Base-by-base conservation (phyloP, 1,140 invertebrate genomes). In the Drosophila azteca region DNA sequence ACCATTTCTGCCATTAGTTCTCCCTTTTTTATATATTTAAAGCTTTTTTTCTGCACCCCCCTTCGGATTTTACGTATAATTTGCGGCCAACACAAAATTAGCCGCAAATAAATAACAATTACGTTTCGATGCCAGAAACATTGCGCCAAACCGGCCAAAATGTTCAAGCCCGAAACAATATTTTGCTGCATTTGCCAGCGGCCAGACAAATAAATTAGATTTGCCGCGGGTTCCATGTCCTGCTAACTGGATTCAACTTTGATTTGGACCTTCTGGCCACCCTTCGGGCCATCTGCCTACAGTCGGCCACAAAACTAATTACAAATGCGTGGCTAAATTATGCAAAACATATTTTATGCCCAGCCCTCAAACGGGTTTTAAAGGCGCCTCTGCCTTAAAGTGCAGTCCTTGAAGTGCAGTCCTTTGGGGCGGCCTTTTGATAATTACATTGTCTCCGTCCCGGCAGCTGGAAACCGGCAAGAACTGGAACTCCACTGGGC, bases 21-120 rank as follows among this genome's bases (percentile, higher is more conserved):
- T 24, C 29, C 29, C 8, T 3, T 13, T 39, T 39, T 39, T 11
- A 11, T n/a, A 13, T 24, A 52, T 22, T 41, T 58, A 11, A 1
- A 8, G 15, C 6, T 8, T 20, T 20, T 17, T 50, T 53, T 17
- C 22, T 5, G 20, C 45, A n/a, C n/a, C n/a, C n/a, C 50, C 24
- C 35, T 17, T 13, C 57, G 57, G 46, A 80, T 44, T 79, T 49
- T 26, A 46, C n/a, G 44, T 44, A 24, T 78, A 57, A 71, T 80
- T 79, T 77, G 70, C 53, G 75, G 65, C 49, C 41, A 26, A 29
- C 43, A 63, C 46, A 48, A 58, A 74, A 88, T 87, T 87, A 69
- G 70, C 82, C 83, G 57, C 82, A 87, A 87, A 87, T 87, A 87
- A 87, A 87, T 87, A 87, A 88, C 82, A 87, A 88, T 87, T 87